Base-by-base conservation (phyloP, 2,888 invertebrate genomes). In the Pardosa pseudoannulata region DNA sequence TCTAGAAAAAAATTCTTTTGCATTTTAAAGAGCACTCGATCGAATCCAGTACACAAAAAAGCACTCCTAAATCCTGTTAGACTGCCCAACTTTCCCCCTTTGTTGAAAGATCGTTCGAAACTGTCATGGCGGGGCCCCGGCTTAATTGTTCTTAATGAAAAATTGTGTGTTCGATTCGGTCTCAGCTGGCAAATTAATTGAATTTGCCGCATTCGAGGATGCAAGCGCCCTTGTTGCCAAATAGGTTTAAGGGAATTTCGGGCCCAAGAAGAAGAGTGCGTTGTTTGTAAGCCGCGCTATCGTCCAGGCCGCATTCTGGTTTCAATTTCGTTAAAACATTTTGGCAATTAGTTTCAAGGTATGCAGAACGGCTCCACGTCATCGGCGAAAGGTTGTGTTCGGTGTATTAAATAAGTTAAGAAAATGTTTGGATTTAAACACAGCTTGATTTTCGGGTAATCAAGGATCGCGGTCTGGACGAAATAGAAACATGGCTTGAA, bases 91-190 rank as follows among this genome's bases (percentile, higher is more conserved):
- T 56, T 23, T 56, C 23, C 56, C 16, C n/a, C n/a, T n/a, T n/a
- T 23, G 23, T 23, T 16, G 23, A 56, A 16, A 41, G 23, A 41
- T 41, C 65, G 41, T 72, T 80, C 65, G 23, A 28, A 65, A 70
- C 32, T 46, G 72, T 65, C 72, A 62, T 39, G 74, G 64, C 74
- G 68, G 68, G n/a, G n/a, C 68, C 31, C 65, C 19, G 13, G 32
- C 36, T 67, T 81, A 81, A 81, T 81, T 81, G 81, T 81, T 81
- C 81, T 68, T 68, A 74, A 74, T 67, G 81, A 81, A 81, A 81
- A 81, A 81, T 81, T 56, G 81, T 74, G 74, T 80, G 50, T 23
- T 32, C 72, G 67, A 80, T 80, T 80, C 65, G 64, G 81, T 41
- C 67, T 78, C 78, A 78, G 81, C 81, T 81, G 68, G 72, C 68